Evolutionary conservation across 2,888 invertebrate species (phyloP).

Genomic region (Ligdia adustata): DNA sequence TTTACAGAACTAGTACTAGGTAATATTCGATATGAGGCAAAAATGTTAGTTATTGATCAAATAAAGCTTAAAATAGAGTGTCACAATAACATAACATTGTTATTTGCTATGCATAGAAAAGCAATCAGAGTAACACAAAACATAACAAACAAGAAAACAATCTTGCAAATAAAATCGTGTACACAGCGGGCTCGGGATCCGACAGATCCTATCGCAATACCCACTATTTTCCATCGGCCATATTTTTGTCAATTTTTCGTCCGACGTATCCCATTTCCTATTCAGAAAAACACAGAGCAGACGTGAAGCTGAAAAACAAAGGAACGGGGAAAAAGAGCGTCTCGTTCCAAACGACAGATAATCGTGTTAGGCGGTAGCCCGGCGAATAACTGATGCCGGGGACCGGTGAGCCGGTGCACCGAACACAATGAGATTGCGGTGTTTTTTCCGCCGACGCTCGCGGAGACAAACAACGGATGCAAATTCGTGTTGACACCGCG

Average conservation of each 20-base stretch:
- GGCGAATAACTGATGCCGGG: constrained; percentile 78
- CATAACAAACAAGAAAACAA: constrained; percentile 68
- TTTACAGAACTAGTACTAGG: no score
- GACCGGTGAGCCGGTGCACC: constrained; percentile 60
- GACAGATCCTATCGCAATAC: constrained; percentile 76
- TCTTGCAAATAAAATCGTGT: constrained; percentile 67
- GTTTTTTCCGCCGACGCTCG: constrained; percentile 75
- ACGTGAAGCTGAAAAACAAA: constrained; percentile 81
- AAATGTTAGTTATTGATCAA: neutral
- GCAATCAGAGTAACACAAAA: constrained; percentile 31
- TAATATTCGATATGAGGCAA: no score
- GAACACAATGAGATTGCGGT: constrained; percentile 80
- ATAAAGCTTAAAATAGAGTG: neutral
- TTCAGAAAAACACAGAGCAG: constrained; percentile 80
- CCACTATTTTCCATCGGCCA: constrained; percentile 80
- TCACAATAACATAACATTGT: neutral
- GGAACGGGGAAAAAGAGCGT: constrained; percentile 78
- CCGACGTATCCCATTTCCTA: constrained; percentile 82
- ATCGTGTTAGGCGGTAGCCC: constrained; percentile 80
- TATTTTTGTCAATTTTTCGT: constrained; percentile 83
- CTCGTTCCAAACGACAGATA: constrained; percentile 81
- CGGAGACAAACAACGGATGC: constrained; percentile 83
- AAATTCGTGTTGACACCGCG: constrained; percentile 83
- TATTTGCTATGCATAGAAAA: constrained; percentile 19
- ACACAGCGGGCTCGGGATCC: constrained; percentile 56